Evolutionary conservation across 2,113 vertebrate species (phyloP).

Genomic region (Phaethon lepturus): DNA sequence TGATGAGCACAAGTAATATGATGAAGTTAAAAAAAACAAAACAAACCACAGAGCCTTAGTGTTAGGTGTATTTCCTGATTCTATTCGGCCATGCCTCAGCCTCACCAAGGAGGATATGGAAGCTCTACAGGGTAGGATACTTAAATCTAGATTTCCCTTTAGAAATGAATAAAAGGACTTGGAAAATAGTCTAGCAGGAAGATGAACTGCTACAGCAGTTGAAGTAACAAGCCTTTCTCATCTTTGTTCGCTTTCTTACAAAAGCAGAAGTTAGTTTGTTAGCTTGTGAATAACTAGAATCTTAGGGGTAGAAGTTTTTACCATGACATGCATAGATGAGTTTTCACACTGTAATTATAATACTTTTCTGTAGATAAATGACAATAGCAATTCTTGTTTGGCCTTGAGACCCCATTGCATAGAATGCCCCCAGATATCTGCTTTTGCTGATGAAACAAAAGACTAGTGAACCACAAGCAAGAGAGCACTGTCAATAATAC

Average conservation of each 20-base stretch:
- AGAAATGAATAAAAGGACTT: neutral
- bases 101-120: neutral
- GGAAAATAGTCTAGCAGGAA: neutral
- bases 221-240: neutral
- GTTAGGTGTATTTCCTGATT: neutral
- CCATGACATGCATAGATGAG: neutral
- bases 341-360: neutral
- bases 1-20: neutral
- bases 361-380: neutral
- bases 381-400: neutral
- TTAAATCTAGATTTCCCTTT: neutral
- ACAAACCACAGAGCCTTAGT: neutral
- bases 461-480: fast-evolving
- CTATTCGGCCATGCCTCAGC: neutral
- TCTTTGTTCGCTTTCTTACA: neutral
- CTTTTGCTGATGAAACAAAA: neutral
- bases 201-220: neutral
- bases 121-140: neutral
- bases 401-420: neutral
- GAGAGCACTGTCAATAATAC: neutral
- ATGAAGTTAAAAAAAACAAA: neutral
- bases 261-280: neutral
- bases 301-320: neutral
- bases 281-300: neutral
- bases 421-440: neutral